These are phyloP conservation scores for Cardiocondyla obscurior DNA, from an alignment of 1,140 invertebrate genomes.

Conservation along the genomic window DNA sequence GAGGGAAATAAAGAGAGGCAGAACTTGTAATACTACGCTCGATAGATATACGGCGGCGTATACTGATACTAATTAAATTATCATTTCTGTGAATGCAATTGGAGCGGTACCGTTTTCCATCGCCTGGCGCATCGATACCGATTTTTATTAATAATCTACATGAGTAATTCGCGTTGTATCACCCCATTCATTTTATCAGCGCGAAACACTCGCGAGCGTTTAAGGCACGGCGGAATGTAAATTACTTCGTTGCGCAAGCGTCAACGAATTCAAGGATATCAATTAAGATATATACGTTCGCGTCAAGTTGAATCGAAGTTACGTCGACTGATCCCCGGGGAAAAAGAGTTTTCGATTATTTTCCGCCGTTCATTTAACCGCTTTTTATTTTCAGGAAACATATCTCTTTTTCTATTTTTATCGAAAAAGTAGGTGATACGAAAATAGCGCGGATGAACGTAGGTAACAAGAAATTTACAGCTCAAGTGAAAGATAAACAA, in stretches of 20 bases:
- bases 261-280: conserved; percentile 7
- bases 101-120: conserved; percentile 1
- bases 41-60: conserved; percentile 22
- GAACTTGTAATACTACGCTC: conserved; percentile 10
- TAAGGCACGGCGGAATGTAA: not conserved
- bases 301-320: not conserved
- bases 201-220: not conserved
- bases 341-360: not conserved
- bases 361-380: not conserved
- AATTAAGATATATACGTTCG: conserved; percentile 4
- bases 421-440: not conserved
- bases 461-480: not conserved
- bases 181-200: conserved; percentile 19
- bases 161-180: not conserved
- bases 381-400: not conserved
- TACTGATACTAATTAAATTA: conserved; percentile 43
- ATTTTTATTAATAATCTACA: conserved; percentile 37
- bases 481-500: not conserved
- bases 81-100: conserved; percentile 39
- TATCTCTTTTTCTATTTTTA: not conserved
- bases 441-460: not conserved
- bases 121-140: conserved; percentile 8
- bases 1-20: not conserved
- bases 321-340: not conserved
- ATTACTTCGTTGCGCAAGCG: not conserved